Evolutionary conservation across 2,888 invertebrate genomes (phyloP).

Genomic region (Hyposoter didymator): DNA sequence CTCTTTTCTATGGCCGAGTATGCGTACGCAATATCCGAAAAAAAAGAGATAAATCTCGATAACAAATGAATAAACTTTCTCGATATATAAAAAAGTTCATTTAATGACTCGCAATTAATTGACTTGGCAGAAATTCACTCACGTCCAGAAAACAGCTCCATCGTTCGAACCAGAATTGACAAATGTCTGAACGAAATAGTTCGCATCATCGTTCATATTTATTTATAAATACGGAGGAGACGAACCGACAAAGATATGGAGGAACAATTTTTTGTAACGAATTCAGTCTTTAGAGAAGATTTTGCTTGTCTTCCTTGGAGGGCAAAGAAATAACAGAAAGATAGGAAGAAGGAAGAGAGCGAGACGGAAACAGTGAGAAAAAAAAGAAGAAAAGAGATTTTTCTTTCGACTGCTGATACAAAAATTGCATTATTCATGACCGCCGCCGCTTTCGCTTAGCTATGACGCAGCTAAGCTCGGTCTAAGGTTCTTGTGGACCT

Average conservation of each 20-base stretch:
- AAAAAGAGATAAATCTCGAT: neutral
- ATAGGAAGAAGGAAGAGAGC: slow-evolving; percentile 7
- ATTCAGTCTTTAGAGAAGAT: slow-evolving; percentile 20
- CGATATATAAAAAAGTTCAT: neutral
- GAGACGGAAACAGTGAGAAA: neutral
- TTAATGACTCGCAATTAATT: neutral
- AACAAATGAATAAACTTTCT: neutral
- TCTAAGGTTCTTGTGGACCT: slow-evolving; percentile 70
- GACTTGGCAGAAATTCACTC: neutral
- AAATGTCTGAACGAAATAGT: neutral
- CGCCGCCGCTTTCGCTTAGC: slow-evolving; percentile 67
- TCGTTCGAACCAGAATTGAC: neutral
- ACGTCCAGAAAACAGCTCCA: neutral
- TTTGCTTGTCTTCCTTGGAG: neutral
- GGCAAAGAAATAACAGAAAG: neutral
- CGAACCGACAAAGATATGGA: neutral
- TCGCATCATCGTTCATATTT: neutral
- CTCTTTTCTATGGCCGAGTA: neutral
- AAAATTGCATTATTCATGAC: slow-evolving; percentile 78
- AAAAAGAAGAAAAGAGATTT: slow-evolving; percentile 10
- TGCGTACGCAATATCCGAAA: neutral
- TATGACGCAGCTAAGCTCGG: slow-evolving; percentile 65
- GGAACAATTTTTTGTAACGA: neutral
- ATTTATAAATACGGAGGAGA: neutral
- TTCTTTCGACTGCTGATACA: slow-evolving; percentile 73